phyloP scores from a whole-genome alignment of 2,113 vertebrate genomes.

The Colaptes auratus region DNA sequence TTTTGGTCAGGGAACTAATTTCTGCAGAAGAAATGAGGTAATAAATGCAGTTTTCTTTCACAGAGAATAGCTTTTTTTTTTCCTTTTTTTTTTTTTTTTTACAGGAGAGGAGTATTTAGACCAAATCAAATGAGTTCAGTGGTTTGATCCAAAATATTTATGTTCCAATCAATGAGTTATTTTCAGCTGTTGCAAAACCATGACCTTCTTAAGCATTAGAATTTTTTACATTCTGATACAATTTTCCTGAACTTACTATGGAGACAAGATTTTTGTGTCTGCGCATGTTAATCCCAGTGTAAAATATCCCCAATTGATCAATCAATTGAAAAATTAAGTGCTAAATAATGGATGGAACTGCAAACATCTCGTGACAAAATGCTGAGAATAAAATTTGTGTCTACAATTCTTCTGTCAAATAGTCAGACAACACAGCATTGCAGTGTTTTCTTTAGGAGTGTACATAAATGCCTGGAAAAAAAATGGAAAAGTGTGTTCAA shows the following conservation, averaged over 20 bases:
- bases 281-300: conserved; percentile 44
- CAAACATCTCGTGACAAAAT: conserved; percentile 63
- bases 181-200: conserved; percentile 70
- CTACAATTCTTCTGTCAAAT: conserved; percentile 74
- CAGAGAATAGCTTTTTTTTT: neutral
- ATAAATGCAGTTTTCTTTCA: neutral
- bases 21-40: neutral
- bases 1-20: neutral
- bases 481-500: conserved; percentile 67
- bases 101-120: neutral
- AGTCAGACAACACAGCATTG: conserved; percentile 69
- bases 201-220: conserved; percentile 74
- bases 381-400: conserved; percentile 74
- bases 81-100: neutral
- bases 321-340: conserved; percentile 80
- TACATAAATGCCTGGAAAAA: conserved; percentile 73
- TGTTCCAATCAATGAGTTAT: conserved; percentile 63
- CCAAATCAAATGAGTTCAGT: conserved; percentile 7
- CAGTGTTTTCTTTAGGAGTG: conserved; percentile 71
- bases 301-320: conserved; percentile 73
- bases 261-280: conserved; percentile 44
- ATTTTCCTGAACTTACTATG: conserved; percentile 70
- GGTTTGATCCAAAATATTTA: conserved; percentile 67
- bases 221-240: conserved; percentile 62
- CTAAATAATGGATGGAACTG: conserved; percentile 73